A percentile compares a stretch with the other conserved stretches of the same genome.
Conservation (phyloP, 2,888 invertebrate genomes). For the Phaedon cochleariae region DNA sequence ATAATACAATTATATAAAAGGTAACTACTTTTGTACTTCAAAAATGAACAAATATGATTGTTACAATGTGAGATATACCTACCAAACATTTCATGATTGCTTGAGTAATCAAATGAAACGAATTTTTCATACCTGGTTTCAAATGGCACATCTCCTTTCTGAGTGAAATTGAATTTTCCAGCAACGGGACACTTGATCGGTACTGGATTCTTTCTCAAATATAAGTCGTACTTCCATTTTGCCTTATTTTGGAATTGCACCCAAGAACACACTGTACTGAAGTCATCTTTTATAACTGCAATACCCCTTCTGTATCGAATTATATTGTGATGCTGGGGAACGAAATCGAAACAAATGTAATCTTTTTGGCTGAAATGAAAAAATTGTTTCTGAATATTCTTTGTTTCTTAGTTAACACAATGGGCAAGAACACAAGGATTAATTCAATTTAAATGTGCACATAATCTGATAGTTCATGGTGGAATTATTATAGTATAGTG, state of each 20-base stretch:
- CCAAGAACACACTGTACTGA: conserved; percentile 94
- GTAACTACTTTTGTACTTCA: too few species aligned
- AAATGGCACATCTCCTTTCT: conserved; percentile 89
- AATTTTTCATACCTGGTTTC: conserved; percentile 76
- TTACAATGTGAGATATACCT: too few species aligned
- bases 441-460: too few species aligned
- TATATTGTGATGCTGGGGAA: conserved; percentile 94
- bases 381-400: not conserved
- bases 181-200: conserved; percentile 95
- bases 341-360: conserved; percentile 96
- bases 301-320: conserved; percentile 89
- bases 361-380: conserved; percentile 84
- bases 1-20: too few species aligned
- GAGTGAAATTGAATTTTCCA: conserved; percentile 94
- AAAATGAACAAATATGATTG: too few species aligned
- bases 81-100: too few species aligned
- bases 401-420: too few species aligned
- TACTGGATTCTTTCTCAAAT: conserved; percentile 86
- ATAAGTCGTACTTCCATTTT: conserved; percentile 88
- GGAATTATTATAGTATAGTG: too few species aligned
- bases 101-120: too few species aligned
- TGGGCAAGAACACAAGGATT: too few species aligned
- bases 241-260: conserved; percentile 87
- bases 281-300: conserved; percentile 89
- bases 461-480: too few species aligned